Evolutionary conservation across 2,113 vertebrate species (phyloP), one percentile per base, ranked within the genome.

Genomic region (Alexandromys fortis): DNA sequence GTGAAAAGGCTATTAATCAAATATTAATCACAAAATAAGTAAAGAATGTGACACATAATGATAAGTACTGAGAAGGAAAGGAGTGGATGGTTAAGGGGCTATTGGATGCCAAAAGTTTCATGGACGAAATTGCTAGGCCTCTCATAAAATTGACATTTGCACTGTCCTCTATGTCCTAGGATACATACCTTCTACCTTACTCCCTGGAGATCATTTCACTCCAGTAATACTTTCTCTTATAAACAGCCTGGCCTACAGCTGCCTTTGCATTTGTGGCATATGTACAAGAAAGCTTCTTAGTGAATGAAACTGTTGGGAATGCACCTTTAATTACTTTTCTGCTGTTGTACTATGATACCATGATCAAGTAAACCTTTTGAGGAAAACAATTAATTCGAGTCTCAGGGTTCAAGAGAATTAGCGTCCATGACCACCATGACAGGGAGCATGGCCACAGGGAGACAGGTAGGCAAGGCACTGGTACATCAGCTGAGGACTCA

Each of bases 21-120:
- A 67, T 47, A 83, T 28, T 91, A 95, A 93, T 86, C 90, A 89
- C 65, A 58, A 94, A 92, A 85, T 89, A 82, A 77, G 68, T 58
- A 72, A 11, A 91, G 28, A 72, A 52, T 49, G 73, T 35, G 24
- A 73, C 73, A 82, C 33, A 77, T 4, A 77, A n/a, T 82, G 28
- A 35, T 76, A 92, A 90, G 38, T 47, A 26, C 65, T 75, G 2
- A 82, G 49, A 67, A 95, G 16, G n/a, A 65, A 95, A 67, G 49
- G 55, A 65, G 90, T 65, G 22, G 7, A 2, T 21, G 45, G 21
- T 78, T 22, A 90, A 17, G 4, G 35, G 9, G 19, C 61, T 22
- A 83, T 55, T 1, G 35, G 67, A 55, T 55, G 70, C 81, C 49
- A 55, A 45, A 94, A 7, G 38, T 30, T 76, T 75, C n/a, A 77